Conservation (phyloP, 1,140 invertebrate genomes). For the Oryctes rhinoceros region DNA sequence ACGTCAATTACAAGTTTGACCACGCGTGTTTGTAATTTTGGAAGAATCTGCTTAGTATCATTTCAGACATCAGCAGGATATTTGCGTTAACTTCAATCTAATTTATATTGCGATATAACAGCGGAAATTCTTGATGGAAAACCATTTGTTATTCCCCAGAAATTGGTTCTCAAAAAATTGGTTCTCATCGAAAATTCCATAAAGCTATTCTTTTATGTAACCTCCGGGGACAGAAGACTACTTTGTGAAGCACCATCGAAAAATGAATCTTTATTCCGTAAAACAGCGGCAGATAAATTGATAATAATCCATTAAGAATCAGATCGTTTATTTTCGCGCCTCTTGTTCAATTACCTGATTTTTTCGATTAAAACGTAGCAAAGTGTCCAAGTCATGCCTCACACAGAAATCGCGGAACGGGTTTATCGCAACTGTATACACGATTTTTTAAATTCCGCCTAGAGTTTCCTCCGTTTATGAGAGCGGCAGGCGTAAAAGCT, state of each 20-base stretch:
- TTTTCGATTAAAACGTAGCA: neutral
- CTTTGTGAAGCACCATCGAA: no score
- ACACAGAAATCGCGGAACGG: conserved; percentile 7
- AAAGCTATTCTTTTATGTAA: neutral
- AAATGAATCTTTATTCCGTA: no score
- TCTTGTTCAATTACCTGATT: neutral
- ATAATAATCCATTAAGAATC: neutral
- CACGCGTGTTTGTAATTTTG: neutral
- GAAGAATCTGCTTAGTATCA: neutral
- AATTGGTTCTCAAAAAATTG: neutral
- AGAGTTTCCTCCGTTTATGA: neutral
- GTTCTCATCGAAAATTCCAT: neutral
- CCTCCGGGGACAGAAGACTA: no score
- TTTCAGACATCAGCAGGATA: neutral
- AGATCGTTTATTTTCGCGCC: neutral
- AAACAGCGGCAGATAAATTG: neutral
- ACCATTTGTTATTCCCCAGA: neutral
- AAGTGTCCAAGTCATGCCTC: neutral
- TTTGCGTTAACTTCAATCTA: neutral
- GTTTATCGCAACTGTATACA: conserved; percentile 14
- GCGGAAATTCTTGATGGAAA: neutral
- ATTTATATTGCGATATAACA: neutral
- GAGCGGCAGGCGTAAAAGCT: neutral
- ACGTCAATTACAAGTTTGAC: neutral
- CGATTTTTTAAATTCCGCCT: conserved; percentile 9